These are phyloP conservation scores for Sebastes minor DNA, from an alignment of 2,797 vertebrate genomes.

Conservation along the genomic window DNA sequence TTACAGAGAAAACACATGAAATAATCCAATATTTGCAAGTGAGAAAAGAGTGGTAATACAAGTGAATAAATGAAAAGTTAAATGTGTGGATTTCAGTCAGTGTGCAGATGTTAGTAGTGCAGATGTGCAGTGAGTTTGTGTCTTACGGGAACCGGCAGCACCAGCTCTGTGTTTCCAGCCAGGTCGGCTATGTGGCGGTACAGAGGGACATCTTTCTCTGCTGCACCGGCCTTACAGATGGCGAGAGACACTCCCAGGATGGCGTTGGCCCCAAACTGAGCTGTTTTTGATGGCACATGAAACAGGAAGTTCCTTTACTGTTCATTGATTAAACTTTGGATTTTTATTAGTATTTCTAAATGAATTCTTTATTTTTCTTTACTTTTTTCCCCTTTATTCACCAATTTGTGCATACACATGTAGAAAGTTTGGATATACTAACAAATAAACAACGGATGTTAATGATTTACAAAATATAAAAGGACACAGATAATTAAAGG, in stretches of 20 bases:
- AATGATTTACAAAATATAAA: no score
- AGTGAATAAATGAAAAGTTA: not conserved
- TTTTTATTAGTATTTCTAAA: not conserved
- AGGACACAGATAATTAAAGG: no score
- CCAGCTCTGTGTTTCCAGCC: slow-evolving; percentile 93
- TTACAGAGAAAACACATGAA: not conserved
- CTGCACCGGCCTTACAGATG: slow-evolving; percentile 92
- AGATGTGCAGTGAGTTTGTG: not conserved
- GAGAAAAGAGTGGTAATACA: not conserved
- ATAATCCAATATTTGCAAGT: not conserved
- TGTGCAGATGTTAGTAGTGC: not conserved
- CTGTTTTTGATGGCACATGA: slow-evolving; percentile 68
- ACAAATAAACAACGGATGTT: no score
- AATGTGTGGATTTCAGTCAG: not conserved
- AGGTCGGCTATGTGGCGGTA: slow-evolving; percentile 95
- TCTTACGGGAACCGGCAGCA: slow-evolving; percentile 93
- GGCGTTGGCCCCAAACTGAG: slow-evolving; percentile 93
- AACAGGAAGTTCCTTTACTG: not conserved
- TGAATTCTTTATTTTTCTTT: not conserved
- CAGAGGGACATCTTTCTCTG: slow-evolving; percentile 89
- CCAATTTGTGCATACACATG: no score
- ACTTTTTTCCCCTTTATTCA: no score
- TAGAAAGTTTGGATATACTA: no score
- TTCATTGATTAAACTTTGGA: no score
- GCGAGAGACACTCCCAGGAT: slow-evolving; percentile 94